These are phyloP conservation scores for Parnassius smintheus DNA, from an alignment of 2,888 invertebrate species.

Conservation along the genomic window DNA sequence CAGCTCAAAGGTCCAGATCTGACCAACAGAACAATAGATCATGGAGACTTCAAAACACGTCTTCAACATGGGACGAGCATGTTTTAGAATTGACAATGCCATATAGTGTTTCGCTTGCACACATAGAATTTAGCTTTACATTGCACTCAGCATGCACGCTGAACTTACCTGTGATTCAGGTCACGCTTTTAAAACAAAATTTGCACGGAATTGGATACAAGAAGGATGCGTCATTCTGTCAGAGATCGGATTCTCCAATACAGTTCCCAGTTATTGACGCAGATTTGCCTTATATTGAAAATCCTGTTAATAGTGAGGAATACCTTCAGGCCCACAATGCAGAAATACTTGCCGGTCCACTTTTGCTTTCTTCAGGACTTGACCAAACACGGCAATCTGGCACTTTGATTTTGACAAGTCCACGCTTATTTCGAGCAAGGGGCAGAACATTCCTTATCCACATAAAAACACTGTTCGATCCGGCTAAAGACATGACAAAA, in stretches of 20 bases:
- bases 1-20: constrained; percentile 93
- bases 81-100: constrained; percentile 93
- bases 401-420: constrained; percentile 92
- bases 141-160: constrained; percentile 88
- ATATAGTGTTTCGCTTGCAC: constrained; percentile 89
- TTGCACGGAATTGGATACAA: constrained; percentile 80
- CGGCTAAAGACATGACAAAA: constrained; percentile 81
- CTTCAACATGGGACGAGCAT: constrained; percentile 96
- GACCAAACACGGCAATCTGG: constrained; percentile 93
- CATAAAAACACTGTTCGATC: constrained; percentile 86
- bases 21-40: constrained; percentile 94
- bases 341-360: constrained; percentile 94
- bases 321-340: constrained; percentile 93
- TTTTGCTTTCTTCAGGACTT: constrained; percentile 89
- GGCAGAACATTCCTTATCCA: constrained; percentile 90
- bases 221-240: constrained; percentile 71
- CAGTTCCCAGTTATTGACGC: constrained; percentile 61
- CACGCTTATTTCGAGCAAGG: constrained; percentile 88
- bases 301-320: constrained; percentile 89
- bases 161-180: constrained; percentile 89
- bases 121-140: constrained; percentile 93
- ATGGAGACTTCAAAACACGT: constrained; percentile 93
- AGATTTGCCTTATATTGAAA: constrained; percentile 77
- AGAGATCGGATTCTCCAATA: constrained; percentile 65
- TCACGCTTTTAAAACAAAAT: constrained; percentile 83